Evolutionary conservation across 1,140 invertebrate species (phyloP).

Genomic region (Heliconius nattereri): DNA sequence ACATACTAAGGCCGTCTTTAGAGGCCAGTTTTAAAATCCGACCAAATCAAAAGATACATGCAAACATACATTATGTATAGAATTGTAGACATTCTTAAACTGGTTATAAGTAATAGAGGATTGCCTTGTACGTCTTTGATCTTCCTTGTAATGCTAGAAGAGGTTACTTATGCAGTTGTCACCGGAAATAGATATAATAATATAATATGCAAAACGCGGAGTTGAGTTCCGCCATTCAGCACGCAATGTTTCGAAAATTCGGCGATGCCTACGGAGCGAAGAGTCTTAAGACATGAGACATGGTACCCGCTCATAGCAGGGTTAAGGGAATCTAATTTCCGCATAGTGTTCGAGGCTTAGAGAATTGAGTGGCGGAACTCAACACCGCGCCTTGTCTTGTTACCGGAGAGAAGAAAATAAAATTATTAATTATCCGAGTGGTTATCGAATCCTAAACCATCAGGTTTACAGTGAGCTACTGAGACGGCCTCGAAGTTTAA

Average conservation of each 20-base stretch:
- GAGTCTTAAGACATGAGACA: no score
- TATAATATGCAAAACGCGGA: neutral
- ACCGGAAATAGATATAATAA: neutral
- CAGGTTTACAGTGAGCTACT: no score
- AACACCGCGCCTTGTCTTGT: no score
- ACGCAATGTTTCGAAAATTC: neutral
- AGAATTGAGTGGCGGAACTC: no score
- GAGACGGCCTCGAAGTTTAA: no score
- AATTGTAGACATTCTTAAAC: neutral
- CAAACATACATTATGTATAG: neutral
- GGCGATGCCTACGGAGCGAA: no score
- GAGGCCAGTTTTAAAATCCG: slow-evolving; percentile 35
- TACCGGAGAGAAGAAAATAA: no score
- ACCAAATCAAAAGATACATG: slow-evolving; percentile 18
- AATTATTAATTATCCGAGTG: no score
- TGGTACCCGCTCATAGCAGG: no score
- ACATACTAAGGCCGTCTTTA: slow-evolving; percentile 42
- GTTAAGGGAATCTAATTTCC: no score
- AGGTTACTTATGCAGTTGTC: neutral
- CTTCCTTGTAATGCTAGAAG: slow-evolving; percentile 17
- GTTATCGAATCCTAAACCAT: no score
- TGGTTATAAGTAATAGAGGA: neutral
- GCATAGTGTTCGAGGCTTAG: no score
- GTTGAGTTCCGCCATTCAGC: neutral
- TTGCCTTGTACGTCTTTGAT: slow-evolving; percentile 16